phyloP scores from a whole-genome alignment of 2,113 vertebrate species.

The Pterophyllum scalare region DNA sequence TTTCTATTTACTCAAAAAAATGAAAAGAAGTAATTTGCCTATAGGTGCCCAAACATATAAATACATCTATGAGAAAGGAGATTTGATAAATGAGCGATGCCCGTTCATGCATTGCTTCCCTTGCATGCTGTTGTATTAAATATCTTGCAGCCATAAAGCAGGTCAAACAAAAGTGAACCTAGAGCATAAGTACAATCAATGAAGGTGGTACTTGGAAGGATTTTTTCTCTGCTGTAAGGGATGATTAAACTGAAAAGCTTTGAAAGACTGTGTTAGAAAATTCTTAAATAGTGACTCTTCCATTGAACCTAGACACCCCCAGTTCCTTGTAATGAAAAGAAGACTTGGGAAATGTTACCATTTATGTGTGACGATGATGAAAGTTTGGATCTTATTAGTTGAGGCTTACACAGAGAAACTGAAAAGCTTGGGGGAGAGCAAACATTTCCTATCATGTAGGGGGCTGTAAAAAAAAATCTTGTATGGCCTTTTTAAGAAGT shows the following conservation, averaged over 20 bases:
- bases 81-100: not conserved
- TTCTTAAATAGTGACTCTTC: constrained; percentile 42
- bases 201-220: not conserved
- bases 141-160: not conserved
- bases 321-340: constrained; percentile 40
- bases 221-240: not conserved
- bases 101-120: not conserved
- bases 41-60: not conserved
- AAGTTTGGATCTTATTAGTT: constrained; percentile 37
- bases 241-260: constrained; percentile 38
- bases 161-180: not conserved
- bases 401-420: constrained; percentile 17
- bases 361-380: constrained; percentile 48
- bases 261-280: constrained; percentile 9
- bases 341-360: constrained; percentile 30
- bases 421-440: constrained; percentile 31
- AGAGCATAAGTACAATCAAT: not conserved
- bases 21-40: not conserved
- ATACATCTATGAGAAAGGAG: not conserved
- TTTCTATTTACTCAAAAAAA: not conserved
- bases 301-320: constrained; percentile 23
- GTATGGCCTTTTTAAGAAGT: constrained; percentile 54
- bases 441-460: constrained; percentile 32
- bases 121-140: not conserved
- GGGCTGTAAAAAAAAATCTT: not conserved